phyloP scores from a whole-genome alignment of 2,113 vertebrate genomes.

The Cnemophilus loriae region DNA sequence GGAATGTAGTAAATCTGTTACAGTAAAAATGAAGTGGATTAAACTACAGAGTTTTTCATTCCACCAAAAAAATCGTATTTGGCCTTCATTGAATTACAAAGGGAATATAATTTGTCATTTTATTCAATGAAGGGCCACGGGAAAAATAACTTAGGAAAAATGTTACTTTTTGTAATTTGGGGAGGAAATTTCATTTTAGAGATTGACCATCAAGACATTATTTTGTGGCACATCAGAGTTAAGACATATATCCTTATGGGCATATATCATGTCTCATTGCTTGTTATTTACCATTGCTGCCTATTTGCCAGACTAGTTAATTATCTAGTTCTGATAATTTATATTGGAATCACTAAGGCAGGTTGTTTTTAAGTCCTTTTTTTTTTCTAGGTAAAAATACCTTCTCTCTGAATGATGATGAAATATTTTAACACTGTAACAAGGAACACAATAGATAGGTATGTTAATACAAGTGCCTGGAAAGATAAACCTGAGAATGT shows the following conservation, averaged over 20 bases:
- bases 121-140: neutral
- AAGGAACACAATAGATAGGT: neutral
- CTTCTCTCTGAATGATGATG: neutral
- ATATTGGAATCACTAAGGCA: neutral
- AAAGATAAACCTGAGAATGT: neutral
- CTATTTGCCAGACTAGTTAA: neutral
- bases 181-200: neutral
- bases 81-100: neutral
- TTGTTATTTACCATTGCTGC: neutral
- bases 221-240: neutral
- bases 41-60: neutral
- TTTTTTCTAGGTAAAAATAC: neutral
- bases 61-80: neutral
- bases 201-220: neutral
- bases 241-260: neutral
- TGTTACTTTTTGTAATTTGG: neutral
- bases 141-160: neutral
- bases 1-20: neutral
- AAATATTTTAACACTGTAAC: neutral
- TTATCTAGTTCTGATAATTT: neutral
- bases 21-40: neutral
- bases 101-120: neutral
- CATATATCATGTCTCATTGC: neutral
- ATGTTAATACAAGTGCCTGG: neutral
- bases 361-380: neutral